Evolutionary conservation across 2,797 vertebrate species (phyloP).

Genomic region (Pristis pectinata): DNA sequence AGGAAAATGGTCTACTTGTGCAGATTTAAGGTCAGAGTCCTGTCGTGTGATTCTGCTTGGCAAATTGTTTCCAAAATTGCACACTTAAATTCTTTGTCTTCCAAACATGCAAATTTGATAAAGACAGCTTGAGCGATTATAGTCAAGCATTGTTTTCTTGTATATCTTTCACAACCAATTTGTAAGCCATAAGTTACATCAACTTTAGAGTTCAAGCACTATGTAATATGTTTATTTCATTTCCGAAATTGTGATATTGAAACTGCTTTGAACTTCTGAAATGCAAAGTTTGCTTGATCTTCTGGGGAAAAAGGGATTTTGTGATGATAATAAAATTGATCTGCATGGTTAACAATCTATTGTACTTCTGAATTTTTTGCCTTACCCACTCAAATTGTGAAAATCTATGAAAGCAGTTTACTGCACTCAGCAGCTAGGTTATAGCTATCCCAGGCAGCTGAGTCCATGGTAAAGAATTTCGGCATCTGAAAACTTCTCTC

Average conservation of each 20-base stretch:
- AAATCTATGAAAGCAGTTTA: not conserved
- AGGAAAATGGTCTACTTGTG: too few species aligned
- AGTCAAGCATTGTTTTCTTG: too few species aligned
- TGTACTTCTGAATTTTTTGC: not conserved
- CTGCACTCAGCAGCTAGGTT: not conserved
- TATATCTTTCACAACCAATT: too few species aligned
- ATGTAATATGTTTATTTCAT: not conserved
- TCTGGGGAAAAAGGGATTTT: not conserved
- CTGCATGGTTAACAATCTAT: not conserved
- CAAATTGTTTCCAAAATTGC: too few species aligned
- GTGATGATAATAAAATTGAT: not conserved
- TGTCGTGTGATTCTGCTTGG: too few species aligned
- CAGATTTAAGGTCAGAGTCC: too few species aligned
- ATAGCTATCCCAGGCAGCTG: too few species aligned
- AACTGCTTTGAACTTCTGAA: not conserved
- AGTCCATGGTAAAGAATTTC: not conserved
- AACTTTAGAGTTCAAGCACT: not conserved
- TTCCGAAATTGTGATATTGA: not conserved
- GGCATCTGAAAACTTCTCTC: not conserved
- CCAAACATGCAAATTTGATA: too few species aligned
- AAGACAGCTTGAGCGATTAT: too few species aligned
- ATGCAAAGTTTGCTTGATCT: not conserved
- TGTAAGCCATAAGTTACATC: too few species aligned
- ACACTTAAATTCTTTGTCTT: too few species aligned
- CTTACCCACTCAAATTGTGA: not conserved